phyloP scores from a whole-genome alignment of 2,797 vertebrate species.

The Sardinella longiceps region DNA sequence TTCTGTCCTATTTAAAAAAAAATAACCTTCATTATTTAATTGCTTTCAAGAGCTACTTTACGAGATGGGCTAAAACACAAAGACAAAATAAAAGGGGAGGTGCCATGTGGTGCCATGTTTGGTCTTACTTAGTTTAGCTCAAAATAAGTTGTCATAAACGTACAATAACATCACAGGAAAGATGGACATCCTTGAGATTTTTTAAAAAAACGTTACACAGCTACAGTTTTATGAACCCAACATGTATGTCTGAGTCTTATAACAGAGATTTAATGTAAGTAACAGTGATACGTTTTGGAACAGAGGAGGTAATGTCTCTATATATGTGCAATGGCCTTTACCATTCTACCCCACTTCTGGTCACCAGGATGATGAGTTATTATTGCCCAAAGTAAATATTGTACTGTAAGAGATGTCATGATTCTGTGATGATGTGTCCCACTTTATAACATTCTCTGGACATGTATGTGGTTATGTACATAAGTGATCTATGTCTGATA shows the following conservation, averaged over 20 bases:
- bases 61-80: neutral
- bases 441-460: conserved; percentile 49
- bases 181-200: conserved; percentile 10
- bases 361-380: neutral
- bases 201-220: neutral
- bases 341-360: conserved; percentile 1
- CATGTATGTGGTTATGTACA: conserved; percentile 59
- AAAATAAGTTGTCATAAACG: neutral
- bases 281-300: neutral
- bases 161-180: neutral
- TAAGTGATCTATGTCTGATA: conserved; percentile 50
- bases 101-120: neutral
- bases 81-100: neutral
- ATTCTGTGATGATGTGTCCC: conserved; percentile 32
- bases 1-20: neutral
- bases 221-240: neutral
- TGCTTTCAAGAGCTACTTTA: neutral
- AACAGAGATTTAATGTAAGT: neutral
- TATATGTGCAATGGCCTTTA: neutral
- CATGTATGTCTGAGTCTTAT: neutral
- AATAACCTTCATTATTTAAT: neutral
- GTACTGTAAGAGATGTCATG: neutral
- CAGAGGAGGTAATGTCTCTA: neutral
- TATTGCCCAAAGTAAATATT: neutral
- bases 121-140: neutral